Evolutionary conservation across 2,888 invertebrate species (phyloP).

Genomic region (Metacarcinus magister): DNA sequence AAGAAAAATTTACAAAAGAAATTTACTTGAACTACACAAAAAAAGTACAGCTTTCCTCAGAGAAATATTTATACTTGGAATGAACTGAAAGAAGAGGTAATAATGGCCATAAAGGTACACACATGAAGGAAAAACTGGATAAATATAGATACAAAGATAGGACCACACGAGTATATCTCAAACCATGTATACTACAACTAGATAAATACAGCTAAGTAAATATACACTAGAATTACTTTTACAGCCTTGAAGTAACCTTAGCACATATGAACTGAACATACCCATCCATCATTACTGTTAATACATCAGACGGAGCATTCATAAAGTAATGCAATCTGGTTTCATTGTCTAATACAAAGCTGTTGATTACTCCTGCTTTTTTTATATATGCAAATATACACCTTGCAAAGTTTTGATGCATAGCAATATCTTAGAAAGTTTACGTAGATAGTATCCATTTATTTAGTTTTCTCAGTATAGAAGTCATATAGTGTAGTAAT

Average conservation of each 20-base stretch:
- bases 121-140: too few relatives aligned
- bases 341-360: not conserved
- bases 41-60: too few relatives aligned
- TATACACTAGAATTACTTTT: not conserved
- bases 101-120: too few relatives aligned
- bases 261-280: not conserved
- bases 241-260: not conserved
- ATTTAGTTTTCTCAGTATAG: not conserved
- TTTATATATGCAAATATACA: not conserved
- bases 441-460: not conserved
- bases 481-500: not conserved
- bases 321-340: not conserved
- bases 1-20: too few relatives aligned
- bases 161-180: too few relatives aligned
- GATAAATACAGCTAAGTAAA: too few relatives aligned
- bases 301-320: not conserved
- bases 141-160: too few relatives aligned
- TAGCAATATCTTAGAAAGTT: not conserved
- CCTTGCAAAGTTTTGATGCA: not conserved
- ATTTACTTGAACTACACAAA: too few relatives aligned
- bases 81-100: too few relatives aligned
- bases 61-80: too few relatives aligned
- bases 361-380: not conserved
- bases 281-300: not conserved
- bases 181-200: too few relatives aligned